Percentiles rank a stretch among this genome's conserved stretches.
Conservation (phyloP, 2,888 invertebrate genomes). For the Heterodera filipjevi region DNA sequence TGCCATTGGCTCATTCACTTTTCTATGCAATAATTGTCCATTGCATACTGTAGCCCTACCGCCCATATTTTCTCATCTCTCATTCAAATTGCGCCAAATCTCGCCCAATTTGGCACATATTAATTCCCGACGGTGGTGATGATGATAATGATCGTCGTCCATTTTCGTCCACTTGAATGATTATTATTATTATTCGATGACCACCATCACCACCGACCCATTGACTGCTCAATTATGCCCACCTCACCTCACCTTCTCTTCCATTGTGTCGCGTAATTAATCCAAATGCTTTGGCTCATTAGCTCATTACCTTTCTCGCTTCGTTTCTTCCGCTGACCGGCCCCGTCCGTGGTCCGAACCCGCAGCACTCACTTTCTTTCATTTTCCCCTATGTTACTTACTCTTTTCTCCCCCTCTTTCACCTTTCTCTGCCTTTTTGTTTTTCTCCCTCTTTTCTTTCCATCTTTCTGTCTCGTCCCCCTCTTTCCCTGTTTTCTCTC, state of each 20-base stretch:
- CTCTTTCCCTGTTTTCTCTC: background rate
- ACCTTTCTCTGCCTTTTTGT: background rate
- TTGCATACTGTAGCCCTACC: background rate
- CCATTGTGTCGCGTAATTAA: background rate
- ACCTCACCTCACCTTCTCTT: background rate
- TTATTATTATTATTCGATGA: background rate
- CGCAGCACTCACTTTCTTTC: background rate
- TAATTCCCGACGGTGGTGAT: background rate
- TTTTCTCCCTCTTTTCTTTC: background rate
- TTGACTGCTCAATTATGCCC: background rate
- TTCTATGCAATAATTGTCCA: background rate
- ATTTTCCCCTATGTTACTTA: background rate
- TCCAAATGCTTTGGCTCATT: background rate
- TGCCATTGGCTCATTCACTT: background rate
- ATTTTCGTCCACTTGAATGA: background rate
- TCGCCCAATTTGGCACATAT: background rate
- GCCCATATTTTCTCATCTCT: background rate
- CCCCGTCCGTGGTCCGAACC: background rate
- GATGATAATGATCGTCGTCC: background rate
- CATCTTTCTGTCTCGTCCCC: background rate
- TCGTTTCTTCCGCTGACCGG: background rate
- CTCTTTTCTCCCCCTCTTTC: background rate
- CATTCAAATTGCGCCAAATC: constrained; percentile 1
- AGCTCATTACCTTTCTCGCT: background rate
- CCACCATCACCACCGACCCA: background rate